phyloP scores from a whole-genome alignment of 2,113 vertebrate genomes.

The Zootoca vivipara region DNA sequence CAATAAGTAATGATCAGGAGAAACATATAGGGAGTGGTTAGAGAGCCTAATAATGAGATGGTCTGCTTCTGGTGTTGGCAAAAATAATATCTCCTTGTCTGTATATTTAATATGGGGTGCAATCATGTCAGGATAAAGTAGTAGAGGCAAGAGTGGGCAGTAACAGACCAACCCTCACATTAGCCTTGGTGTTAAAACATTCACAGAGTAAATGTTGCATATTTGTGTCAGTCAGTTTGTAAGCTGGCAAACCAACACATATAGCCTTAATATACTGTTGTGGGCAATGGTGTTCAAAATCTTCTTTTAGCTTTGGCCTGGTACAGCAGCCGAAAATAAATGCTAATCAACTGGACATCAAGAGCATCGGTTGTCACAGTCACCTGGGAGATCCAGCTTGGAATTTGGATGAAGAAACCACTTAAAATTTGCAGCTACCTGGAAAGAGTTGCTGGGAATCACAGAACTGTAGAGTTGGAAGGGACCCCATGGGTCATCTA shows the following conservation, averaged over 20 bases:
- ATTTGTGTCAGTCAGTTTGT: not conserved
- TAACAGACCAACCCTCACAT: constrained; percentile 23
- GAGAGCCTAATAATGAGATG: not conserved
- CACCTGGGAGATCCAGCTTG: not conserved
- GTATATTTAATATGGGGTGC: not conserved
- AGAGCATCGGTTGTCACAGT: not conserved
- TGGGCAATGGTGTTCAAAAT: not conserved
- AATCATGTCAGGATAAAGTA: constrained; percentile 31
- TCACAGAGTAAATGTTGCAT: not conserved
- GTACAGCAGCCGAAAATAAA: not conserved
- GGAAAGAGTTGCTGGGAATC: not conserved
- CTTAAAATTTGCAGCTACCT: not conserved
- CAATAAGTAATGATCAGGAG: not conserved
- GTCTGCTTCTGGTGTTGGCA: not conserved
- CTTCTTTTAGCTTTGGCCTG: not conserved
- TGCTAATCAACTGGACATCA: not conserved
- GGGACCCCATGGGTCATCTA: no score
- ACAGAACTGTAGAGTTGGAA: no score
- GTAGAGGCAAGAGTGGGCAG: not conserved
- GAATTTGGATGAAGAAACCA: not conserved
- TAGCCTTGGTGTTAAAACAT: not conserved
- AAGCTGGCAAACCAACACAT: not conserved
- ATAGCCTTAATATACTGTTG: not conserved
- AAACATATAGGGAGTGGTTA: not conserved
- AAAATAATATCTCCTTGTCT: not conserved